A percentile compares a stretch with the other conserved stretches of the same genome.
These are phyloP conservation scores for Acanthisitta chloris DNA, from an alignment of 2,113 vertebrate genomes.

Conservation along the genomic window DNA sequence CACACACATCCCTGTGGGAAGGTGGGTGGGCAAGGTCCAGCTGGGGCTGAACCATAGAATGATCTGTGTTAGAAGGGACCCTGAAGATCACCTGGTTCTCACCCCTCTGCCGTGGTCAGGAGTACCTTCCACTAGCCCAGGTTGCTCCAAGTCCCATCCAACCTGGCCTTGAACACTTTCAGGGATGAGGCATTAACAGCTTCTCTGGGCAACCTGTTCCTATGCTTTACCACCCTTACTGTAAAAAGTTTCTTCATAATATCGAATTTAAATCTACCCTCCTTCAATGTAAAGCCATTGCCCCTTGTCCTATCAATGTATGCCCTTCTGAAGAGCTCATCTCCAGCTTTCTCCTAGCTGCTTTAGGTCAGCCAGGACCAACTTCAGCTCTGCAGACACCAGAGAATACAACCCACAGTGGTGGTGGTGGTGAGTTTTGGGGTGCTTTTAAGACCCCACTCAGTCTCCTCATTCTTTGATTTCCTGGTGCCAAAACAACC, in stretches of 20 bases:
- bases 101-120: accelerated
- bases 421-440: background rate
- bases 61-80: background rate
- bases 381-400: accelerated
- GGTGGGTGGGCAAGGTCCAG: background rate
- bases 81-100: background rate
- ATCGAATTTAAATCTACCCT: background rate
- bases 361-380: background rate
- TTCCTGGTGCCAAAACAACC: accelerated
- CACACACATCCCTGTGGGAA: accelerated
- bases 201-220: background rate
- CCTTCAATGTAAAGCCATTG: background rate
- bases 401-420: background rate
- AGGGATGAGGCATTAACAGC: background rate
- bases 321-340: no score
- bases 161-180: background rate
- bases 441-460: background rate
- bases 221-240: background rate
- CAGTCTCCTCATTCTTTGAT: background rate
- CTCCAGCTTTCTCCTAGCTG: background rate
- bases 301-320: background rate
- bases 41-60: background rate
- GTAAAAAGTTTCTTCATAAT: background rate
- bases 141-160: accelerated
- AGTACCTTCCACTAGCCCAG: background rate